These are phyloP conservation scores for Asarcornis scutulata DNA, from an alignment of 2,113 vertebrate species.

Conservation along the genomic window DNA sequence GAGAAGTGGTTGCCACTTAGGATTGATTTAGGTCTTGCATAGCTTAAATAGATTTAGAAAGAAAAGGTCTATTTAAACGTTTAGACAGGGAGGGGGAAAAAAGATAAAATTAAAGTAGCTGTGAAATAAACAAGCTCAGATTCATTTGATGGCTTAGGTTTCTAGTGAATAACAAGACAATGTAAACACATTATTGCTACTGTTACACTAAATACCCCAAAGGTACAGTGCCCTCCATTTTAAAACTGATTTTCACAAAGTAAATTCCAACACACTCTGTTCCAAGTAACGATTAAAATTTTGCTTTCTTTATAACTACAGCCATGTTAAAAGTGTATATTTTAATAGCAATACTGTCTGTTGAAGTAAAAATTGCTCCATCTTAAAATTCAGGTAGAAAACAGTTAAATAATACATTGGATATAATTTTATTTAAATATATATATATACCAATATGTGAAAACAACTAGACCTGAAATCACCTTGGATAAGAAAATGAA, in stretches of 20 bases:
- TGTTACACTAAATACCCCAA: not conserved
- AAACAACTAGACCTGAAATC: not conserved
- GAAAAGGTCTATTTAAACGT: slow-evolving; percentile 58
- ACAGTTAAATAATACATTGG: not conserved
- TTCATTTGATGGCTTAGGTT: not conserved
- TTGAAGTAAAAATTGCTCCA: not conserved
- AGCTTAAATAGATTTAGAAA: slow-evolving; percentile 62
- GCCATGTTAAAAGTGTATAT: not conserved
- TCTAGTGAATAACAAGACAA: not conserved
- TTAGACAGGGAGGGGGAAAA: slow-evolving; percentile 1
- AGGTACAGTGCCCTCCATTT: not conserved
- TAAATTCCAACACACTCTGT: not conserved
- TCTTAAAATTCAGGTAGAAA: not conserved
- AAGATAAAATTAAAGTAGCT: slow-evolving; percentile 49
- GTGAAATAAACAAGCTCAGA: slow-evolving; percentile 43
- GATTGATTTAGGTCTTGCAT: slow-evolving; percentile 70
- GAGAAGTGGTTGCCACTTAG: slow-evolving; percentile 71
- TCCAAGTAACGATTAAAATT: not conserved
- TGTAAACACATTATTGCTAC: not conserved
- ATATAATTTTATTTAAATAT: not conserved
- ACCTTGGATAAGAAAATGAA: not conserved
- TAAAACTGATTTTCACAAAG: not conserved
- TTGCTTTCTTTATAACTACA: not conserved
- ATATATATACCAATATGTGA: not conserved
- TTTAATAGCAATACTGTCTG: not conserved